Conservation (phyloP, 2,113 vertebrate genomes). For the Ammodytes dubius region DNA sequence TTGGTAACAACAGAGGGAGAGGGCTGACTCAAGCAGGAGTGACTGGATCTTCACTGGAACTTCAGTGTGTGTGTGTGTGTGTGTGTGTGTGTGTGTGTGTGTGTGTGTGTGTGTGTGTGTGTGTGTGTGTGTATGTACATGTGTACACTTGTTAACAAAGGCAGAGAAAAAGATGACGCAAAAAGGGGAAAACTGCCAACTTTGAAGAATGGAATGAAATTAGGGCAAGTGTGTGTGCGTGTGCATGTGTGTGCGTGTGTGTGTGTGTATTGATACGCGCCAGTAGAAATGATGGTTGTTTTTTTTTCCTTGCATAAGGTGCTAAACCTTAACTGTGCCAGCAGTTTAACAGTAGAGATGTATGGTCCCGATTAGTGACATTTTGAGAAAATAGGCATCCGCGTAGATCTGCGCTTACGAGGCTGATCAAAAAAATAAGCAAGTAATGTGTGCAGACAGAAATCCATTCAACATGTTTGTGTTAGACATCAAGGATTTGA, state of each 20-base stretch:
- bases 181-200: slow-evolving; percentile 3
- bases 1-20: slow-evolving; percentile 47
- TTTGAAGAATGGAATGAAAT: slow-evolving; percentile 10
- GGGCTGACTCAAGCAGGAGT: slow-evolving; percentile 47
- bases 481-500: neutral
- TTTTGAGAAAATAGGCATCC: no score
- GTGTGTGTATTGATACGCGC: neutral
- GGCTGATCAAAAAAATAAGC: no score
- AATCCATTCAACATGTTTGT: neutral
- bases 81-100: neutral
- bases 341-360: neutral
- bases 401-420: no score
- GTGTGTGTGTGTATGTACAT: neutral
- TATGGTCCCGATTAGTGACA: no score
- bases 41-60: slow-evolving; percentile 39
- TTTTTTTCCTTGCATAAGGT: neutral
- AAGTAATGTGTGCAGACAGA: neutral
- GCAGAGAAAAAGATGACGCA: slow-evolving; percentile 53
- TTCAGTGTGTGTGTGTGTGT: slow-evolving; percentile 6
- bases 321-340: slow-evolving; percentile 2
- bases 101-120: neutral
- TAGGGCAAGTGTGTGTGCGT: neutral
- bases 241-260: neutral
- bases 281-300: neutral
- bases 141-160: slow-evolving; percentile 15